Conservation (phyloP, 2,113 vertebrate species). For the Apistogramma diplotaenia region DNA sequence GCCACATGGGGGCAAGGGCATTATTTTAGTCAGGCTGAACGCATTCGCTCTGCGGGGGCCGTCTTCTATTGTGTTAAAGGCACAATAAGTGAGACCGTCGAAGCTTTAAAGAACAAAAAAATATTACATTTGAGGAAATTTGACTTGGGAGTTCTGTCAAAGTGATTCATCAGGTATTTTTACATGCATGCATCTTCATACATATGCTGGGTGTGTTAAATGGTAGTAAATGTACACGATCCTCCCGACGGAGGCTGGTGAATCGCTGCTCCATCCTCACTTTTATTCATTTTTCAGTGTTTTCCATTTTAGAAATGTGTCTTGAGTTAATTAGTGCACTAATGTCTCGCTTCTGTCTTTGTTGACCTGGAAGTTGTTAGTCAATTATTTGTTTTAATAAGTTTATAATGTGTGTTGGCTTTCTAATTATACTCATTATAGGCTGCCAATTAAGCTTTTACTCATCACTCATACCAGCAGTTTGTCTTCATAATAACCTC, state of each 20-base stretch:
- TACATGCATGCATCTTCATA: not conserved
- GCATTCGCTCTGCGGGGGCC: not conserved
- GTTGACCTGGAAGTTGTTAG: not conserved
- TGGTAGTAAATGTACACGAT: not conserved
- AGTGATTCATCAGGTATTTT: slow-evolving; percentile 5
- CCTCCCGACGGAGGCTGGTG: not conserved
- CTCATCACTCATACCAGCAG: not conserved
- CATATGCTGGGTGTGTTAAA: not conserved
- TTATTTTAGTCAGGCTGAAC: slow-evolving; percentile 19
- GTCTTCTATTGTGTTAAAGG: not conserved
- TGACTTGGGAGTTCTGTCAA: not conserved
- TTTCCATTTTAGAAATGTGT: not conserved
- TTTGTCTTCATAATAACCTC: not conserved
- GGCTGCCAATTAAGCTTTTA: not conserved
- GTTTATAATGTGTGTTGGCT: not conserved
- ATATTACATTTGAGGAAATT: not conserved
- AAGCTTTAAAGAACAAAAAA: slow-evolving; percentile 3
- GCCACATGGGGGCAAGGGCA: slow-evolving; percentile 36
- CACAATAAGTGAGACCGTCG: not conserved
- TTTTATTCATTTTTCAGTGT: not conserved
- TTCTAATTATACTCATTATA: slow-evolving; percentile 1
- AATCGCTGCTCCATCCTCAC: not conserved
- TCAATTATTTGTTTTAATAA: slow-evolving; percentile 6
- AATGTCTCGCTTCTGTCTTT: not conserved
- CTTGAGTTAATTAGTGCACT: not conserved